These are phyloP conservation scores for Arremon brunneinucha DNA, from an alignment of 2,797 vertebrate genomes.

Conservation along the genomic window DNA sequence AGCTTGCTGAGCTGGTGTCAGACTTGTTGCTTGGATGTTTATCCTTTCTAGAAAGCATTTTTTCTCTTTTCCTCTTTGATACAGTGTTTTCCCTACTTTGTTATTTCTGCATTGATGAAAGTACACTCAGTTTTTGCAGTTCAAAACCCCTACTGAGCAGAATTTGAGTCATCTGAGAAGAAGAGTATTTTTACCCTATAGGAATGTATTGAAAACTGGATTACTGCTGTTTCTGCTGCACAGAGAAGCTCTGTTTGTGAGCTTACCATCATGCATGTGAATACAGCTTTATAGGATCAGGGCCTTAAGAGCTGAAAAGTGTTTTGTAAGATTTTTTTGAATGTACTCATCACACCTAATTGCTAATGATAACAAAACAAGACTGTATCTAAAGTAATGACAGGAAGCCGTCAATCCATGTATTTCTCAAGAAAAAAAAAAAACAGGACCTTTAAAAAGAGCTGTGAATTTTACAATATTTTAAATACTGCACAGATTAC, in stretches of 20 bases:
- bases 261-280: neutral
- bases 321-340: neutral
- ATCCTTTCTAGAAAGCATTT: neutral
- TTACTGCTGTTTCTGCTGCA: neutral
- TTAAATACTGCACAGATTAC: neutral
- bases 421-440: neutral
- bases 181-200: neutral
- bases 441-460: neutral
- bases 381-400: neutral
- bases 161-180: neutral
- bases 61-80: neutral
- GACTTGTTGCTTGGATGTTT: neutral
- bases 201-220: neutral
- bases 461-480: neutral
- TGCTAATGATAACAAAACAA: neutral
- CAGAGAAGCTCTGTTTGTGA: neutral
- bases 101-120: neutral
- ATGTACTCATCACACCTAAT: neutral
- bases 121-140: neutral
- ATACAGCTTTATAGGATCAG: neutral
- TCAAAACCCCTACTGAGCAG: neutral
- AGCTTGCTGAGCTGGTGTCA: neutral
- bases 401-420: neutral
- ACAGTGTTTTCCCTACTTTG: neutral
- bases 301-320: neutral